A percentile compares a stretch with the other conserved stretches of the same genome.
Conservation (phyloP, 2,113 vertebrate genomes). For the Bujurquina vittata region DNA sequence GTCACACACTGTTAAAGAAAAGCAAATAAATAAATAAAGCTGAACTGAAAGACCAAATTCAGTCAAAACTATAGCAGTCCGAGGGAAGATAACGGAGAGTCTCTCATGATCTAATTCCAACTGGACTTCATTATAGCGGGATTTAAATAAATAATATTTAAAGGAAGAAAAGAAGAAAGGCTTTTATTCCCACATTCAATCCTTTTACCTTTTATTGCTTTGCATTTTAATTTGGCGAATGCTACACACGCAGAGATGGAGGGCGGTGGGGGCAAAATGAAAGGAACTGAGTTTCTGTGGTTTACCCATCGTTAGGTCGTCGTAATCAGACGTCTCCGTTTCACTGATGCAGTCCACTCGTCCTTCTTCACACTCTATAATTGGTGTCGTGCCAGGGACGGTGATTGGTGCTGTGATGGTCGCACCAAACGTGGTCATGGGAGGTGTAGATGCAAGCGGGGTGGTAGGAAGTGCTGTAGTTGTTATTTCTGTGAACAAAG, state of each 20-base stretch:
- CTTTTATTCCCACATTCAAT: neutral
- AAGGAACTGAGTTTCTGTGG: neutral
- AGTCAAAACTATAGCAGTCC: neutral
- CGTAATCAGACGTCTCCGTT: constrained; percentile 32
- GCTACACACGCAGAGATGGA: neutral
- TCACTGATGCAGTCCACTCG: constrained; percentile 34
- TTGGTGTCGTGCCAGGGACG: neutral
- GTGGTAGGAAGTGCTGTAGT: constrained; percentile 73
- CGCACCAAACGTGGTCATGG: constrained; percentile 61
- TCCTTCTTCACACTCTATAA: constrained; percentile 38
- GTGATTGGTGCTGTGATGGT: constrained; percentile 52
- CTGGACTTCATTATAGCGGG: neutral
- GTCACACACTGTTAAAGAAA: neutral
- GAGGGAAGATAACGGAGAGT: neutral
- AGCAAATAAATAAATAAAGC: neutral
- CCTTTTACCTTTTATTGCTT: neutral
- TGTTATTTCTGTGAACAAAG: constrained; percentile 56
- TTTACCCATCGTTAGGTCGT: constrained; percentile 43
- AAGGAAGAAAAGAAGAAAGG: neutral
- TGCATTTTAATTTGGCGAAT: neutral
- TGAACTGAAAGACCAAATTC: neutral
- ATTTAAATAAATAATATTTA: neutral
- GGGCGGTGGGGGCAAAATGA: accelerated
- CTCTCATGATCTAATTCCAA: neutral
- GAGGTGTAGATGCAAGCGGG: constrained; percentile 37